Evolutionary conservation across 1,140 invertebrate species (phyloP), one percentile per base, ranked within the genome.

Genomic region (Drosophila busckii): DNA sequence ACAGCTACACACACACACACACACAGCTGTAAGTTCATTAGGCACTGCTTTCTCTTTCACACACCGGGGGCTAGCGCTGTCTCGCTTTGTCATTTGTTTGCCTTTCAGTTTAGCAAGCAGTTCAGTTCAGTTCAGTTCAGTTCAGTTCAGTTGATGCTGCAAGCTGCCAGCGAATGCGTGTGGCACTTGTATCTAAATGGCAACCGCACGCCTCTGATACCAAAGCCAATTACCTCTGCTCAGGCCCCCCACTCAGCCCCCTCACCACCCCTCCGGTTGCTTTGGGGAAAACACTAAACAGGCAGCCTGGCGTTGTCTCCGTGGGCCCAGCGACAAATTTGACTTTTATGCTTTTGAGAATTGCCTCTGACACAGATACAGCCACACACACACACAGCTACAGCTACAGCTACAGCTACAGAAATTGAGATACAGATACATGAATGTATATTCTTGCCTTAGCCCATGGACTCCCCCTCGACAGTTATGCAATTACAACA

Each of bases 311-410:
- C 16, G 25, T 46, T 48, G 58, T 68, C 71, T 80, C 73, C 54
- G 32, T 73, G 73, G 73, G 75, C 54, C 68, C 65, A 61, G 73
- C 75, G 69, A 82, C 69, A 73, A 80, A 80, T 82, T 73, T 80
- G 69, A 80, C 69, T 82, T 82, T 82, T 82, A 82, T 80, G 69
- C 75, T 82, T 82, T 75, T 66, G 75, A 73, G 75, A 80, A 80
- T 80, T 82, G 75, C 69, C 73, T 34, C 63, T 68, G 71, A 73
- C 73, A 80, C 73, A 80, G 67, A 70, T 71, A 78, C 59, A 48
- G 46, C n/a, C 26, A 35, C 20, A 26, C 45, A 35, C 45, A 52
- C 9, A 9, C 23, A 52, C 38, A 41, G 15, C 23, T 45, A 25
- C 8, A 26, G 37, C 6, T 15, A 20, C 20, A 49, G 44, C 29